phyloP scores from a whole-genome alignment of 2,797 vertebrate genomes.

The Columba guinea region DNA sequence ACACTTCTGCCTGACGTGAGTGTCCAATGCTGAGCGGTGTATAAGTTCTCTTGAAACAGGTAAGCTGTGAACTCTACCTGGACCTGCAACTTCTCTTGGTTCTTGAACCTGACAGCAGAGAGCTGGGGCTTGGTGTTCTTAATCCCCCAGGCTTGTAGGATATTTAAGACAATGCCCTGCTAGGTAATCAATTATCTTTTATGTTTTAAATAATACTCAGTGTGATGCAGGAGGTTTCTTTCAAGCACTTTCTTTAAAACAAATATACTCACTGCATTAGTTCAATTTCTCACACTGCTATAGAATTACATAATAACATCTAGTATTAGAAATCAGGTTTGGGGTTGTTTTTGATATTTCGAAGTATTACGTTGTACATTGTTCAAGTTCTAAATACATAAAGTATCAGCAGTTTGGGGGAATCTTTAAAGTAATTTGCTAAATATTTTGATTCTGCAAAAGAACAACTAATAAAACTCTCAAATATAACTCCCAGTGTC shows the following conservation, averaged over 20 bases:
- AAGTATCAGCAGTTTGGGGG: conserved; percentile 72
- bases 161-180: conserved; percentile 43
- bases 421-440: conserved; percentile 77
- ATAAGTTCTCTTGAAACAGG: neutral
- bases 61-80: conserved; percentile 43
- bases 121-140: neutral
- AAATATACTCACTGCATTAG: conserved; percentile 59
- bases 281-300: conserved; percentile 65
- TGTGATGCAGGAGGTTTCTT: conserved; percentile 66
- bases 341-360: conserved; percentile 65
- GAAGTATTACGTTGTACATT: conserved; percentile 74
- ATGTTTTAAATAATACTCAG: conserved; percentile 45
- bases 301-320: conserved; percentile 65
- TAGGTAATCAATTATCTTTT: conserved; percentile 34
- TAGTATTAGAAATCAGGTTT: conserved; percentile 68
- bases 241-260: conserved; percentile 72
- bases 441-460: conserved; percentile 80
- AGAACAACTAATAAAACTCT: conserved; percentile 78
- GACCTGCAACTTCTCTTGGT: neutral
- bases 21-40: neutral
- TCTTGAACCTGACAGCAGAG: neutral
- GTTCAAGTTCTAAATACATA: conserved; percentile 72
- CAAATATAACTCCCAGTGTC: conserved; percentile 33
- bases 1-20: neutral
- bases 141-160: conserved; percentile 13